These are phyloP conservation scores for Cinara cedri DNA, from an alignment of 2,888 invertebrate genomes.

Conservation along the genomic window DNA sequence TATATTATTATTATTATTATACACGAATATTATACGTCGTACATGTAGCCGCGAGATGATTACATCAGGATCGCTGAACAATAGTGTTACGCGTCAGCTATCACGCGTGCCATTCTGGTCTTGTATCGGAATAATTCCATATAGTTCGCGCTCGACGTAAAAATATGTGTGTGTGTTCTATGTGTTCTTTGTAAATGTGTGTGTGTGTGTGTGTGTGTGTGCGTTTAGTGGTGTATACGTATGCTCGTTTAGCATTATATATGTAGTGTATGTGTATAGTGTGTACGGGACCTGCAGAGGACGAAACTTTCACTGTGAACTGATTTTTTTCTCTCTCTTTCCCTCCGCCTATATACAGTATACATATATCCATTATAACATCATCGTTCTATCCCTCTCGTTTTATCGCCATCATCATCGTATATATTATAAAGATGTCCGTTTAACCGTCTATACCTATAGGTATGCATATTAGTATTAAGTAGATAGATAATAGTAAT, in stretches of 20 bases:
- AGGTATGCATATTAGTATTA: no score
- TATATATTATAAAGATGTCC: no score
- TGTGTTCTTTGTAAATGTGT: neutral
- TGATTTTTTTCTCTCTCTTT: slow-evolving; percentile 46
- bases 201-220: neutral
- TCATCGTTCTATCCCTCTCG: no score
- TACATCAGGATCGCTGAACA: slow-evolving; percentile 54
- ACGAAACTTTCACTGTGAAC: slow-evolving; percentile 56
- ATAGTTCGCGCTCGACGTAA: slow-evolving; percentile 42
- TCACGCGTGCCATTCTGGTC: slow-evolving; percentile 56
- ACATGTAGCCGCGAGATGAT: slow-evolving; percentile 41
- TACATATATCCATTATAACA: no score
- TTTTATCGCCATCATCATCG: no score
- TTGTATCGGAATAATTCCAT: slow-evolving; percentile 54
- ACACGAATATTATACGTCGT: slow-evolving; percentile 1
- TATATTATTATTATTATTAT: slow-evolving; percentile 35
- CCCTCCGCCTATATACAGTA: neutral
- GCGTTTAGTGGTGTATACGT: neutral
- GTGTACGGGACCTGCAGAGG: slow-evolving; percentile 33
- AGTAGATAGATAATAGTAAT: no score
- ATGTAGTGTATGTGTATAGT: neutral
- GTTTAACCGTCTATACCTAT: no score
- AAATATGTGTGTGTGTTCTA: neutral
- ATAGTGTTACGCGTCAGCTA: slow-evolving; percentile 56
- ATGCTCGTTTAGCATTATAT: no score